Base-by-base conservation (phyloP, 1,140 invertebrate genomes). In the Bombus confusus region DNA sequence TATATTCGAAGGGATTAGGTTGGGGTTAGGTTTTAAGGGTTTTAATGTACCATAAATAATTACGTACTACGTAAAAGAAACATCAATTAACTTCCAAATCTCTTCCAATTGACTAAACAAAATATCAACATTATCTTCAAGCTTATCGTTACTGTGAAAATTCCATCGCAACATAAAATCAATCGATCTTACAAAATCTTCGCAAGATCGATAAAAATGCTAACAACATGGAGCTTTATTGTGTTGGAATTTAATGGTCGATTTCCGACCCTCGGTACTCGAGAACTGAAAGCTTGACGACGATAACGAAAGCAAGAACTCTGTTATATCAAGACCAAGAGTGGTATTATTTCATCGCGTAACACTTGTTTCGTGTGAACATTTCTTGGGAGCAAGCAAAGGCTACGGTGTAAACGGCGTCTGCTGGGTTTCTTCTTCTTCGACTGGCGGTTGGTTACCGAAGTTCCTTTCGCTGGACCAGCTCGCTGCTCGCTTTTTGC, bases 301-400 rank as follows among this genome's bases (percentile, higher is more conserved):
- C 68, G 83, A 85, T 72, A 80, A 85, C 66, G 83, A 85, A 85
- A 80, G 69, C 79, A 34, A 74, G 57, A 80, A 59, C 66, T 52
- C 64, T 6, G n/a, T 86, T 71, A 76, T 71, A 83, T 69, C 59
- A 52, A 52, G 2, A 62, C 59, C 28, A 12, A 62, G 25, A 57
- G 74, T 37, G 31, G 31, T 25, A 62, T 85, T 87, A 85, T 87
- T 73, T 83, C 82, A 87, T 88, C 86, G 81, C 74, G 82, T 88
- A 86, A 85, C 86, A 82, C 82, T 88, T 87, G 73, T 79, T 82
- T 71, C 62, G 77, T 84, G 77, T 39, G 87, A 87, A 85, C 75
- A 43, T 74, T 79, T 80, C 75, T 41, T 47, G 74, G 73, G 57
- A 71, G 37, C 43, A 22, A 47, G 31, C 28, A 8, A 28, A 39